Percentiles rank a stretch among this genome's conserved stretches.
These are phyloP conservation scores for Onchidella celtica DNA, from an alignment of 2,888 invertebrate species.

Conservation along the genomic window DNA sequence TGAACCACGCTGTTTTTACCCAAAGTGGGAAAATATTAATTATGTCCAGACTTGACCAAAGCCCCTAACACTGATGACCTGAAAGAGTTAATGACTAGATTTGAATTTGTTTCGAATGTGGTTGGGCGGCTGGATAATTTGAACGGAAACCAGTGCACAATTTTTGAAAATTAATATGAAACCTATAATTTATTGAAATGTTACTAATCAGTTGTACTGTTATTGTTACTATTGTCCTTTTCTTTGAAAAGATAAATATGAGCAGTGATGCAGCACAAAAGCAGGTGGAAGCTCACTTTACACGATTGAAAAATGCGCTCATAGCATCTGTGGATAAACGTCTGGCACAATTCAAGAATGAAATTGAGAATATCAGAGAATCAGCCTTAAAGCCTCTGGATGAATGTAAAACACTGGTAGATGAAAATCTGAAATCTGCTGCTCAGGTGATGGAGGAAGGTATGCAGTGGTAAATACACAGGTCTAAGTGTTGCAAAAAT, in stretches of 20 bases:
- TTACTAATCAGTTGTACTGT: no score
- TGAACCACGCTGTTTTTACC: no score
- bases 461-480: constrained; percentile 48
- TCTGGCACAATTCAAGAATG: constrained; percentile 60
- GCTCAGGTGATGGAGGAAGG: constrained; percentile 73
- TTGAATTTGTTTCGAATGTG: no score
- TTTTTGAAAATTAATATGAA: no score
- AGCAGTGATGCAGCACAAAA: constrained; percentile 66
- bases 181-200: no score
- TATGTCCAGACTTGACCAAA: no score
- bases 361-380: constrained; percentile 66
- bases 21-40: no score
- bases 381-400: constrained; percentile 68
- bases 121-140: no score
- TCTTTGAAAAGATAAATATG: constrained; percentile 67
- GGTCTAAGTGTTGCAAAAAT: neutral
- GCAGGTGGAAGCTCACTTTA: constrained; percentile 68
- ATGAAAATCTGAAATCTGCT: constrained; percentile 66
- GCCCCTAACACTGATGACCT: no score
- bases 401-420: constrained; percentile 72
- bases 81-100: no score
- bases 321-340: constrained; percentile 64
- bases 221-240: no score
- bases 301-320: constrained; percentile 60
- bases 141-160: no score